Base-by-base conservation (phyloP, 2,797 vertebrate genomes). In the Kryptolebias ocellatus region DNA sequence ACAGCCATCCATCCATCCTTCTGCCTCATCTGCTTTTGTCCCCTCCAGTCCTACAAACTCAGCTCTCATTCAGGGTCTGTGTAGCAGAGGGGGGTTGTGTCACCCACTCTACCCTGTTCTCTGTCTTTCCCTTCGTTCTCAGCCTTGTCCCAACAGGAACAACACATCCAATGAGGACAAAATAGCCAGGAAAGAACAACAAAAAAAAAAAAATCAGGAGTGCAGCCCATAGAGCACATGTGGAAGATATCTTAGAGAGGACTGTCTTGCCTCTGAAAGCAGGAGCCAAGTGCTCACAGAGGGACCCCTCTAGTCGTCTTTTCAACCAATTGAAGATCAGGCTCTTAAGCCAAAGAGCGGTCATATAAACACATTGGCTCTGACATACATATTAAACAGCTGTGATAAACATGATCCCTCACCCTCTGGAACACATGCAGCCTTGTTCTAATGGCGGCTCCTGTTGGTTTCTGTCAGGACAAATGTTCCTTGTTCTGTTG, bases 211-310 rank as follows among this genome's bases (percentile, higher is more conserved):
- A 64, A 68, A 71, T 29, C 70, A 65, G 5, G 34, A 64, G 52
- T 58, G 61, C 49, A 45, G 70, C 70, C 83, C 84, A 84, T 60
- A n/a, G 77, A 81, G 83, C 63, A 72, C 90, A 90, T 90, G 84
- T 76, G 87, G 89, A 91, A 92, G 85, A 84, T 81, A 92, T 90
- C 89, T 90, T 70, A 66, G 84, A 80, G 54, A 55, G 56, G 75
- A 85, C 89, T 91, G 89, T 90, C 87, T 68, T 77, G 71, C 64
- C 76, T 80, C 83, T 75, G 75, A 86, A 85, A 72, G 62, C 74
- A 11, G 50, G 61, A 80, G 78, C 78, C 72, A 88, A 89, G 84
- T 81, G 83, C 85, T 88, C 87, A 83, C 85, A 87, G 72, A 80
- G 83, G 82, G 88, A 85, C 78, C 72, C 66, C 75, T 85, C 61